Percentiles rank a stretch among this genome's conserved stretches.
Evolutionary conservation across 1,140 invertebrate genomes (phyloP).

Genomic region (Carcinoscorpius rotundicauda): DNA sequence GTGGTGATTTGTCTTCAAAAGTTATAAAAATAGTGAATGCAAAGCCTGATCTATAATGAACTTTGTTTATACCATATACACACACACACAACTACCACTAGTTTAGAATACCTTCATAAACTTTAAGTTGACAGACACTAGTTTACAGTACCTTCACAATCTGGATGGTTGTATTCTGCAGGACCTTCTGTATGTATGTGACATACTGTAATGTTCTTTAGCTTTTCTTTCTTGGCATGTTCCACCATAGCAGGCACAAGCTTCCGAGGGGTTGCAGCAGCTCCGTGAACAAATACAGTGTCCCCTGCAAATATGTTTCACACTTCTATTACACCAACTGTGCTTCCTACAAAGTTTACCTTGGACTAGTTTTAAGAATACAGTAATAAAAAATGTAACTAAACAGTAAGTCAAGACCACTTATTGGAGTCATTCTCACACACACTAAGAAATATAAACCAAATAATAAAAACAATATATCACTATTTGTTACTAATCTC

Average conservation of each 20-base stretch:
- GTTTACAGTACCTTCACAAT: conserved; percentile 49
- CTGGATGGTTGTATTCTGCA: conserved; percentile 62
- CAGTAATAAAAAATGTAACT: conserved; percentile 14
- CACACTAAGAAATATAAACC: background rate
- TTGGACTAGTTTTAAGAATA: conserved; percentile 3
- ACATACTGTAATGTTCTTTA: conserved; percentile 65
- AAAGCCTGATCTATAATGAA: background rate
- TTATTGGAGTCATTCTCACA: conserved; percentile 12
- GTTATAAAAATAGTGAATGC: too few species aligned
- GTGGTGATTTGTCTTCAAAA: too few species aligned
- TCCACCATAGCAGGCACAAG: conserved; percentile 67
- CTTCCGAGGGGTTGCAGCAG: conserved; percentile 72
- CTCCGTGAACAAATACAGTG: conserved; percentile 75
- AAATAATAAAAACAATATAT: too few species aligned
- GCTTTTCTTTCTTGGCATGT: conserved; percentile 52
- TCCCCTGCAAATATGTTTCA: conserved; percentile 50
- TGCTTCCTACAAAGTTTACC: background rate
- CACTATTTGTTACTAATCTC: too few species aligned
- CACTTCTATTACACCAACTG: conserved; percentile 2
- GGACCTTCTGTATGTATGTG: conserved; percentile 90
- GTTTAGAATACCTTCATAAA: conserved; percentile 17
- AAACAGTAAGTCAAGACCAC: conserved; percentile 8
- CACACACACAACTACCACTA: too few species aligned
- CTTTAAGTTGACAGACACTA: background rate
- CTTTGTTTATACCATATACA: background rate